Percentiles rank a stretch among this genome's conserved stretches.
phyloP scores from a whole-genome alignment of 2,888 invertebrate genomes.

The Acanthosepion esculentum region DNA sequence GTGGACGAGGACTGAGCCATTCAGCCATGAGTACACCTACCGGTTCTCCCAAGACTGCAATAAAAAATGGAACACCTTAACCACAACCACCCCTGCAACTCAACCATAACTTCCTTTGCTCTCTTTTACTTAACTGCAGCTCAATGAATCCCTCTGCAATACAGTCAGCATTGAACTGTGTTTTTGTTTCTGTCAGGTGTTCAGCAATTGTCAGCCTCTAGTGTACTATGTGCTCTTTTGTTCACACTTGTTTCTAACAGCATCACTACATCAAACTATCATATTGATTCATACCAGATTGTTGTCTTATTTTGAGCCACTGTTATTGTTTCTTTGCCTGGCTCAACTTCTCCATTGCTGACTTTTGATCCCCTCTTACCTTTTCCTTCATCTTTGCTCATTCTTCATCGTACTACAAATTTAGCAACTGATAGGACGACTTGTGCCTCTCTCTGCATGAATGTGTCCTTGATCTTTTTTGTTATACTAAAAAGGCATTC shows the following conservation, averaged over 20 bases:
- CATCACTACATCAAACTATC: too few relatives aligned
- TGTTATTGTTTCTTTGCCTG: not conserved
- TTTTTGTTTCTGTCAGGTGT: not conserved
- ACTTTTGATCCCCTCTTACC: not conserved
- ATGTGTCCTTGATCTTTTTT: too few relatives aligned
- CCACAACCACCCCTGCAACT: not conserved
- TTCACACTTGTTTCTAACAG: too few relatives aligned
- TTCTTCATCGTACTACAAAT: not conserved
- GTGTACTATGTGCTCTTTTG: not conserved
- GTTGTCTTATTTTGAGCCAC: too few relatives aligned
- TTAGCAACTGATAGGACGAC: too few relatives aligned
- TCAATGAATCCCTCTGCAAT: not conserved
- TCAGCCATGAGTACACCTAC: conserved; percentile 34
- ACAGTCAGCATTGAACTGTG: too few relatives aligned
- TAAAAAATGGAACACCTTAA: conserved; percentile 40
- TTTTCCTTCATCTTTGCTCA: not conserved
- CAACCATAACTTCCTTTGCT: not conserved
- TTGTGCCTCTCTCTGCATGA: too few relatives aligned
- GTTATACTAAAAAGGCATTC: too few relatives aligned
- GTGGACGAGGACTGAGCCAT: conserved; percentile 34
- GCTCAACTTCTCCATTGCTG: not conserved
- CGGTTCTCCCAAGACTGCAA: conserved; percentile 37
- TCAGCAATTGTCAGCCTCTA: not conserved
- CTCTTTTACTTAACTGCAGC: not conserved
- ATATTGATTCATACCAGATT: too few relatives aligned